phyloP scores from a whole-genome alignment of 2,797 vertebrate genomes.

The Fundulus diaphanus region DNA sequence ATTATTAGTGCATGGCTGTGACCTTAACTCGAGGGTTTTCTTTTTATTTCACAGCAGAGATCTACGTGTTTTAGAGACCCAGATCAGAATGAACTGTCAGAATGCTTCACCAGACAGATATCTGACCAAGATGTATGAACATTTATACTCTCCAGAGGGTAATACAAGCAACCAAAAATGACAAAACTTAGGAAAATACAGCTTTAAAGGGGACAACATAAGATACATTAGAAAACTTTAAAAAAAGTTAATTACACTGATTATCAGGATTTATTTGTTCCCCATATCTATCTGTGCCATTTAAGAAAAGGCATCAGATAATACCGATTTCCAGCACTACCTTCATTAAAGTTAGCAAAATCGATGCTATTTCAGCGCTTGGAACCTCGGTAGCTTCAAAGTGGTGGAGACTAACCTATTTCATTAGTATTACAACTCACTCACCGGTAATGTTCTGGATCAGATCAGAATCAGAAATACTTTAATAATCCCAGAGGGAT shows the following conservation, averaged over 20 bases:
- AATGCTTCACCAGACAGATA: neutral
- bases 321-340: neutral
- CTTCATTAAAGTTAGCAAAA: neutral
- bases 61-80: neutral
- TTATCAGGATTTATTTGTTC: neutral
- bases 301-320: neutral
- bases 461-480: no score
- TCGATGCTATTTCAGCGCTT: neutral
- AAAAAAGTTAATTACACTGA: neutral
- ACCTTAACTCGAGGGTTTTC: constrained; percentile 21
- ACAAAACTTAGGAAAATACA: neutral
- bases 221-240: neutral
- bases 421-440: neutral
- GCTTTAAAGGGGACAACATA: neutral
- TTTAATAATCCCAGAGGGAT: no score
- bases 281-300: neutral
- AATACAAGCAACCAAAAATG: neutral
- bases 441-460: neutral
- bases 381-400: neutral
- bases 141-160: neutral
- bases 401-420: neutral
- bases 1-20: constrained; percentile 19
- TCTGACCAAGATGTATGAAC: neutral
- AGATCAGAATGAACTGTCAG: constrained; percentile 9
- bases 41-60: constrained; percentile 25